Evolutionary conservation across 2,797 vertebrate species (phyloP).

Genomic region (Pachyuromys duprasi): DNA sequence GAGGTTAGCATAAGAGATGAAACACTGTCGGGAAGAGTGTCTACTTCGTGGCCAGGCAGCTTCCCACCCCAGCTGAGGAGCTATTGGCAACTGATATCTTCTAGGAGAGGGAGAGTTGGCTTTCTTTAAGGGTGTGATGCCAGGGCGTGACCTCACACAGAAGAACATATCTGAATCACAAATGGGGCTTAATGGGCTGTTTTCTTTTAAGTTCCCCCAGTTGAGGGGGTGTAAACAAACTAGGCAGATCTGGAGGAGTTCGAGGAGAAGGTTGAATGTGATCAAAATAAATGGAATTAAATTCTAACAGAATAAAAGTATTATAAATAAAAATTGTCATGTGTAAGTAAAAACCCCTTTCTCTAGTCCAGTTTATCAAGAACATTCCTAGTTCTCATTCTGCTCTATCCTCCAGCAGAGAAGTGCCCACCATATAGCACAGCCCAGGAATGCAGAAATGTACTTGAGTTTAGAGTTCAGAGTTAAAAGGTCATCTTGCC

Average conservation of each 20-base stretch:
- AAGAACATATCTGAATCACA: not conserved
- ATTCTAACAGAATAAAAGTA: not conserved
- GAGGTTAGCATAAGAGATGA: not conserved
- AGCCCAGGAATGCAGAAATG: not conserved
- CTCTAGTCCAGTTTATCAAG: not conserved
- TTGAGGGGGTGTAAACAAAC: not conserved
- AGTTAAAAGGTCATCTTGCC: not conserved
- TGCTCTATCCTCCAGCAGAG: not conserved
- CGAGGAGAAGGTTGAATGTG: not conserved
- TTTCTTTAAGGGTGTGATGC: not conserved
- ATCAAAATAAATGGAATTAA: not conserved
- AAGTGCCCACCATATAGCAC: fast-evolving
- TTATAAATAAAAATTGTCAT: not conserved
- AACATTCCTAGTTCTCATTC: not conserved
- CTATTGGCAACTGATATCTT: not conserved
- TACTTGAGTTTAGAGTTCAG: not conserved
- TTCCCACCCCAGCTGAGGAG: not conserved
- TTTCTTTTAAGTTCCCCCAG: not conserved
- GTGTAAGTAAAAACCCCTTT: not conserved
- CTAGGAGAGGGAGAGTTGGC: not conserved
- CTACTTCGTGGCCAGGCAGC: not conserved
- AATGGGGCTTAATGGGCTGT: not conserved
- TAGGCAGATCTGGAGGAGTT: not conserved
- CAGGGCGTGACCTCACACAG: not conserved
- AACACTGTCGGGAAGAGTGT: not conserved